A percentile compares a stretch with the other conserved stretches of the same genome.
Conservation (phyloP, 2,888 invertebrate species). For the Trilocha varians region DNA sequence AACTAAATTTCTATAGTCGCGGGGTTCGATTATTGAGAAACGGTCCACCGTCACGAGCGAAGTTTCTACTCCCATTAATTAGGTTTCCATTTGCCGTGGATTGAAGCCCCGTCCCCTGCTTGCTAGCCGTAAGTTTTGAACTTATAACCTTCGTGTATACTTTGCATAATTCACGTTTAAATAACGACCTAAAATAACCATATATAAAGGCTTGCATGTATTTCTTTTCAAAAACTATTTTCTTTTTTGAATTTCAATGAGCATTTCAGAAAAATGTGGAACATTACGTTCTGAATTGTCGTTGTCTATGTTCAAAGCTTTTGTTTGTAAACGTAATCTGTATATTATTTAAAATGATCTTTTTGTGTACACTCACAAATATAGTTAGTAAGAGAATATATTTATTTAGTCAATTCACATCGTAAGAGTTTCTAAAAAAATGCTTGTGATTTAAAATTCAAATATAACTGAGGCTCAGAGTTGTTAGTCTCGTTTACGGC, state of each 20-base stretch:
- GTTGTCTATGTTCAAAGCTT: no score
- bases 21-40: conserved; percentile 38
- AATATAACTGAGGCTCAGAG: no score
- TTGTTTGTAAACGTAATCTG: no score
- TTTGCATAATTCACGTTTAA: background rate
- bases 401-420: no score
- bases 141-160: background rate
- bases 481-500: no score
- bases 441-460: no score
- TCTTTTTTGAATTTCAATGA: background rate
- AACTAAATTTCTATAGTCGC: conserved; percentile 50
- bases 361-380: background rate
- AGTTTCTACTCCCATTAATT: conserved; percentile 30
- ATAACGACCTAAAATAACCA: background rate
- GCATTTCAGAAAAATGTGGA: background rate
- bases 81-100: conserved; percentile 25
- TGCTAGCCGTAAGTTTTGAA: background rate
- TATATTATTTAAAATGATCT: background rate
- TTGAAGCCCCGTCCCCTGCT: background rate
- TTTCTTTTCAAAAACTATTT: background rate
- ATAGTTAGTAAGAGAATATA: no score
- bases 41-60: conserved; percentile 32
- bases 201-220: background rate
- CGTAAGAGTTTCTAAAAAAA: no score
- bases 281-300: no score